Percentiles rank a stretch among this genome's conserved stretches.
Conservation (phyloP, 2,797 vertebrate genomes). For the Pipistrellus nathusii region DNA sequence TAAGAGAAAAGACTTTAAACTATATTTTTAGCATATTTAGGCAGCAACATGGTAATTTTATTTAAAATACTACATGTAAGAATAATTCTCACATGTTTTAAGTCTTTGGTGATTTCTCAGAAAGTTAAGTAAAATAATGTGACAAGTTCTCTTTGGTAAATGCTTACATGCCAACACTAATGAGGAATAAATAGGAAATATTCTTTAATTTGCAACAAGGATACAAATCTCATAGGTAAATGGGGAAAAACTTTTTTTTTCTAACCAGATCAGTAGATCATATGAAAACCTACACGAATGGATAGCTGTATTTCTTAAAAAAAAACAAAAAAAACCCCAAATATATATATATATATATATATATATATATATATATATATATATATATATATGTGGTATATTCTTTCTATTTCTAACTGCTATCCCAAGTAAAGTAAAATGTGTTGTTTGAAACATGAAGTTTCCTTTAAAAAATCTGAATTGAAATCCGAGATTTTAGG, state of each 20-base stretch:
- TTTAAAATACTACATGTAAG: slow-evolving; percentile 17
- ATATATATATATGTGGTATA: neutral
- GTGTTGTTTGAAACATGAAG: slow-evolving; percentile 50
- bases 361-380: no score
- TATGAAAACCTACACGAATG: slow-evolving; percentile 19
- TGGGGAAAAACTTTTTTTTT: neutral
- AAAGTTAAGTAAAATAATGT: neutral
- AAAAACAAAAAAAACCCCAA: neutral
- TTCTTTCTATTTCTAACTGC: slow-evolving; percentile 23
- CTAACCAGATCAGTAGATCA: neutral
- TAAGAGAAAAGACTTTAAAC: slow-evolving; percentile 20
- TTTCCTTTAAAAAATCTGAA: slow-evolving; percentile 52
- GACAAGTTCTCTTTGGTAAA: neutral
- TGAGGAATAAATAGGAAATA: neutral
- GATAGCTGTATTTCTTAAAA: neutral
- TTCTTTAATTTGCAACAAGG: slow-evolving; percentile 27
- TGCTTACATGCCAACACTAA: neutral
- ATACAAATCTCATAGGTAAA: neutral
- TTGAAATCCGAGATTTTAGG: neutral
- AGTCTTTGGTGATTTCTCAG: slow-evolving; percentile 48
- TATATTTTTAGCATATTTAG: slow-evolving; percentile 48
- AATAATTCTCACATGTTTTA: slow-evolving; percentile 7
- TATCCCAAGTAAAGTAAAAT: slow-evolving; percentile 51
- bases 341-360: no score
- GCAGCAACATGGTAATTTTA: slow-evolving; percentile 28